Evolutionary conservation across 1,140 invertebrate species (phyloP).

Genomic region (Cydia amplana): DNA sequence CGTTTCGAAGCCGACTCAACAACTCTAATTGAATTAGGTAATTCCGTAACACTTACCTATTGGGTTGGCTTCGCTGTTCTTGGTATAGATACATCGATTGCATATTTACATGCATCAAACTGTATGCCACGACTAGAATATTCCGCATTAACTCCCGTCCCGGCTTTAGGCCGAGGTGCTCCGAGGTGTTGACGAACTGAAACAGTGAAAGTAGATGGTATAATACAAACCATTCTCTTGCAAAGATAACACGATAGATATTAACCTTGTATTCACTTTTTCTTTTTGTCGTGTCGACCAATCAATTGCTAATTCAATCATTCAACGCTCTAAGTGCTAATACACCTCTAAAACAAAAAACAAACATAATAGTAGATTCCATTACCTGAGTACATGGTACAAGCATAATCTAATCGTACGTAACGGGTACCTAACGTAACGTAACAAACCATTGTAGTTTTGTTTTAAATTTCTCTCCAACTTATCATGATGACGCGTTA

Average conservation of each 20-base stretch:
- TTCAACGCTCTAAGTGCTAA: slow-evolving; percentile 42
- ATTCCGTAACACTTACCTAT: slow-evolving; percentile 50
- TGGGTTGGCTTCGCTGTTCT: slow-evolving; percentile 52
- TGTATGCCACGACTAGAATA: slow-evolving; percentile 24
- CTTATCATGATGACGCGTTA: slow-evolving; percentile 26
- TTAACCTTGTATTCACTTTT: slow-evolving; percentile 49
- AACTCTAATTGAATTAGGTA: slow-evolving; percentile 69
- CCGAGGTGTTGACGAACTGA: slow-evolving; percentile 44
- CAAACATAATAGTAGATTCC: slow-evolving; percentile 32
- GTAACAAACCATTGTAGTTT: slow-evolving; percentile 21
- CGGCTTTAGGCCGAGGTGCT: slow-evolving; percentile 6
- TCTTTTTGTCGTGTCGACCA: slow-evolving; percentile 45
- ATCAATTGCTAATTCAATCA: slow-evolving; percentile 49
- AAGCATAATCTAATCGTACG: slow-evolving; percentile 19
- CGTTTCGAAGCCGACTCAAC: slow-evolving; percentile 54
- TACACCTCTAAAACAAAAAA: slow-evolving; percentile 44
- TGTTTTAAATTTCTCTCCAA: slow-evolving; percentile 28
- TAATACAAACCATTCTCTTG: slow-evolving; percentile 40
- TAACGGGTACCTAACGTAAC: slow-evolving; percentile 19
- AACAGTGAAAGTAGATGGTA: slow-evolving; percentile 51
- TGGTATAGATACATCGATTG: slow-evolving; percentile 24
- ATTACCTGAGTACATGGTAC: neutral
- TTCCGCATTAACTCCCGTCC: slow-evolving; percentile 10
- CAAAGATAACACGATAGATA: slow-evolving; percentile 47
- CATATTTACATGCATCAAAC: slow-evolving; percentile 18